These are phyloP conservation scores for Zophobas morio DNA, from an alignment of 1,140 invertebrate genomes.

Conservation along the genomic window DNA sequence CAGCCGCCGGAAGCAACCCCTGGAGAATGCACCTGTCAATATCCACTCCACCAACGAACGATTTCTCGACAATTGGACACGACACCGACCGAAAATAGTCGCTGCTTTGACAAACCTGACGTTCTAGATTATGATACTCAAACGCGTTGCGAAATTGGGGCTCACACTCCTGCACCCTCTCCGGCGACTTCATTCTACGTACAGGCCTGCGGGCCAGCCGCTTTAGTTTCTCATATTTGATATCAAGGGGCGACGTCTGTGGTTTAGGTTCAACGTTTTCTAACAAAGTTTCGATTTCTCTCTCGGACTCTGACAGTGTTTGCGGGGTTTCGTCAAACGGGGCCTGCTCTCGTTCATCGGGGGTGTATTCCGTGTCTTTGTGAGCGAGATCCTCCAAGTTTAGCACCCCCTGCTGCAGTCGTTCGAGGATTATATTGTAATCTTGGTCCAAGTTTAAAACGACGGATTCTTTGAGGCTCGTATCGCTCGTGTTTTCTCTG, in stretches of 20 bases:
- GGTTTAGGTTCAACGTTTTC: slow-evolving; percentile 5
- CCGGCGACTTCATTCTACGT: slow-evolving; percentile 26
- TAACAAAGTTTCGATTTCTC: slow-evolving; percentile 27
- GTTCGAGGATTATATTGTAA: slow-evolving; percentile 55
- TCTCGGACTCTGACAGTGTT: slow-evolving; percentile 3
- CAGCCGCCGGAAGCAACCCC: slow-evolving; percentile 51
- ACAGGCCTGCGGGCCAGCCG: slow-evolving; percentile 52
- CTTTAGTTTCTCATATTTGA: slow-evolving; percentile 53
- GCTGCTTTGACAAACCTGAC: slow-evolving; percentile 49
- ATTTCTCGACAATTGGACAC: slow-evolving; percentile 35
- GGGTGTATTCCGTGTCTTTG: neutral
- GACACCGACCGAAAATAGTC: slow-evolving; percentile 42
- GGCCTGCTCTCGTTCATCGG: neutral
- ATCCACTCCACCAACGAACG: slow-evolving; percentile 50
- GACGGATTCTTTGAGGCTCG: slow-evolving; percentile 45
- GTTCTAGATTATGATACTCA: slow-evolving; percentile 57
- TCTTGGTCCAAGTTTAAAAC: slow-evolving; percentile 56
- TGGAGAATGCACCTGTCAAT: slow-evolving; percentile 55
- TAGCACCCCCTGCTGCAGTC: slow-evolving; percentile 55
- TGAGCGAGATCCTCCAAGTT: slow-evolving; percentile 49
- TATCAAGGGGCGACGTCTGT: slow-evolving; percentile 25
- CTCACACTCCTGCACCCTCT: slow-evolving; percentile 40
- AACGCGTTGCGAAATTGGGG: slow-evolving; percentile 47
- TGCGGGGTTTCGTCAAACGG: neutral
- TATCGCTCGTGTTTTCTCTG: slow-evolving; percentile 22